Evolutionary conservation across 2,888 invertebrate species (phyloP).

Genomic region (Oeneis ivallda): DNA sequence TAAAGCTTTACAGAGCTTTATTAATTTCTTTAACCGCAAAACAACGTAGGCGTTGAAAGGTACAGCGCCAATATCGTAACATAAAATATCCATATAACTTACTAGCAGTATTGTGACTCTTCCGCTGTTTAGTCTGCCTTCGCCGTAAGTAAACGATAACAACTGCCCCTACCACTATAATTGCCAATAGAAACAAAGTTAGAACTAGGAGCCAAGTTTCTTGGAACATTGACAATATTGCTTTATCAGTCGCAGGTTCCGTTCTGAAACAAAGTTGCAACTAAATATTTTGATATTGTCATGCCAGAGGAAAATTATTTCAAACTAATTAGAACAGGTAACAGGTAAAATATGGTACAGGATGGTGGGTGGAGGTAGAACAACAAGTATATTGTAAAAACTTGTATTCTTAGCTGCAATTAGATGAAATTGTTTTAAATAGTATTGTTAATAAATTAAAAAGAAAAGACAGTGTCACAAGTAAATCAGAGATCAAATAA

Average conservation of each 20-base stretch:
- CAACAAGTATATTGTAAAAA: too few species aligned
- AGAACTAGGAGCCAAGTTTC: conserved; percentile 76
- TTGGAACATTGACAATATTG: conserved; percentile 74
- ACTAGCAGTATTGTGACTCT: conserved; percentile 69
- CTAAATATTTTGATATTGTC: conserved; percentile 2
- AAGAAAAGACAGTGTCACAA: too few species aligned
- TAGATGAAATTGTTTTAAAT: not conserved
- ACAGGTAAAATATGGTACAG: not conserved
- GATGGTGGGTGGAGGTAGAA: too few species aligned
- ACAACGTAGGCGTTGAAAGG: not conserved
- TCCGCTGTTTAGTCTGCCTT: conserved; percentile 68
- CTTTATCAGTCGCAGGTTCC: conserved; percentile 75
- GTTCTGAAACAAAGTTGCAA: conserved; percentile 62
- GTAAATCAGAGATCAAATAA: too few species aligned
- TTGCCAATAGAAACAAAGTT: conserved; percentile 67
- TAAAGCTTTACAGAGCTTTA: not conserved
- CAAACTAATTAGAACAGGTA: not conserved
- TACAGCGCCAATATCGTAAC: not conserved
- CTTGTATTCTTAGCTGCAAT: too few species aligned
- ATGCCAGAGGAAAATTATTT: not conserved
- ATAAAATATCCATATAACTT: conserved; percentile 36
- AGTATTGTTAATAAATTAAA: too few species aligned
- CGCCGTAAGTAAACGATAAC: conserved; percentile 67
- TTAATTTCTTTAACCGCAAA: not conserved
- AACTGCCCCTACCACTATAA: conserved; percentile 66